Evolutionary conservation across 2,888 invertebrate species (phyloP), one percentile per base, ranked within the genome.

Genomic region (Lycia hirtaria): DNA sequence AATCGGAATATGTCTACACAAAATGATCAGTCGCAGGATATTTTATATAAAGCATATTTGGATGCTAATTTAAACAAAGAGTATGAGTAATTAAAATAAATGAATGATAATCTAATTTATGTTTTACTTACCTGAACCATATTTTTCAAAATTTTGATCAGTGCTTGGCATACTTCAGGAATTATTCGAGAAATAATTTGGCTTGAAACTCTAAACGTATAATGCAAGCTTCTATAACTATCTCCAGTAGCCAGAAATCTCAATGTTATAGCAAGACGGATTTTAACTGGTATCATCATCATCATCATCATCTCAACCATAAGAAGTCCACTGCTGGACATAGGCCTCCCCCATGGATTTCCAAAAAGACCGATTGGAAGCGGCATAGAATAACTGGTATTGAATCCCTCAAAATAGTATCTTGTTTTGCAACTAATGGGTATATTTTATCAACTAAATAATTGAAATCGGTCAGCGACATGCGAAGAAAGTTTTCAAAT

Each of bases 251-350:
- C 30, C n/a, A 30, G 10, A n/a, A 10, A 30, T 30, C 30, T 30
- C 14, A 32, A 14, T 4, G 17, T 24, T 14, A 44, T 14, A 14
- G 32, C 32, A 14, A 32, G 32, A 32, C 32, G 47, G 35, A 47
- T 47, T 47, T 47, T 47, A 35, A 47, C 47, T 35, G 47, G 47
- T 47, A 47, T 47, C n/a, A n/a, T n/a, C n/a, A n/a, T n/a, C n/a
- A n/a, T n/a, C n/a, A n/a, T n/a, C n/a, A n/a, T n/a, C n/a, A n/a
- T n/a, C n/a, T n/a, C n/a, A n/a, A n/a, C n/a, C n/a, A n/a, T n/a
- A n/a, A n/a, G n/a, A n/a, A n/a, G n/a, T n/a, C n/a, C n/a, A n/a
- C n/a, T n/a, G n/a, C n/a, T n/a, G n/a, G n/a, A n/a, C n/a, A n/a
- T n/a, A n/a, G n/a, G n/a, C n/a, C n/a, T n/a, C n/a, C n/a, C n/a